Conservation (phyloP, 2,888 invertebrate species). For the Eulithis prunata region DNA sequence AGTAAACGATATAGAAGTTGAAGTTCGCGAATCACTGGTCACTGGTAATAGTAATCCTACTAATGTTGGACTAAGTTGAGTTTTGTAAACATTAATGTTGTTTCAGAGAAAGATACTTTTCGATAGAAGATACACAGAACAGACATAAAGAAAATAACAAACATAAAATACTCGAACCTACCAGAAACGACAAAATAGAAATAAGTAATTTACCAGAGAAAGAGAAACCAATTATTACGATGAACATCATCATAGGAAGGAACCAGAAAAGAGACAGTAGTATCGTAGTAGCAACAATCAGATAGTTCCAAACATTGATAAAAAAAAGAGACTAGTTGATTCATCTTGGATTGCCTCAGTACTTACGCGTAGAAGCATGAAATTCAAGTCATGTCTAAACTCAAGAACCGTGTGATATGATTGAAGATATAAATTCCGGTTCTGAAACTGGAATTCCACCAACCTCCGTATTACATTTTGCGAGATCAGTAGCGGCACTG, state of each 20-base stretch:
- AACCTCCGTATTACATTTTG: slow-evolving; percentile 16
- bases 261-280: too few relatives aligned
- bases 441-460: slow-evolving; percentile 18
- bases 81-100: too few relatives aligned
- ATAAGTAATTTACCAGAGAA: too few relatives aligned
- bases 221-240: too few relatives aligned
- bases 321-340: not conserved
- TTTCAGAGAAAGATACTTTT: too few relatives aligned
- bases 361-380: not conserved
- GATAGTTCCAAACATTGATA: not conserved
- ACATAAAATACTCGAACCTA: too few relatives aligned
- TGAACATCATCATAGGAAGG: too few relatives aligned
- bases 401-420: not conserved
- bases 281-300: too few relatives aligned
- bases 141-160: too few relatives aligned
- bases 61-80: not conserved
- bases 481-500: slow-evolving; percentile 15
- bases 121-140: too few relatives aligned
- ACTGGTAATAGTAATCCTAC: not conserved
- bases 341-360: not conserved
- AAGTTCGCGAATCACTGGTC: not conserved
- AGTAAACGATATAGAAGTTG: not conserved
- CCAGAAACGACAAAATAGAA: too few relatives aligned
- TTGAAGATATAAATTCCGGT: slow-evolving; percentile 25
- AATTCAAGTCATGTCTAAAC: too few relatives aligned